Base-by-base conservation (phyloP, 2,797 vertebrate species). In the Benthosema pterotum region DNA sequence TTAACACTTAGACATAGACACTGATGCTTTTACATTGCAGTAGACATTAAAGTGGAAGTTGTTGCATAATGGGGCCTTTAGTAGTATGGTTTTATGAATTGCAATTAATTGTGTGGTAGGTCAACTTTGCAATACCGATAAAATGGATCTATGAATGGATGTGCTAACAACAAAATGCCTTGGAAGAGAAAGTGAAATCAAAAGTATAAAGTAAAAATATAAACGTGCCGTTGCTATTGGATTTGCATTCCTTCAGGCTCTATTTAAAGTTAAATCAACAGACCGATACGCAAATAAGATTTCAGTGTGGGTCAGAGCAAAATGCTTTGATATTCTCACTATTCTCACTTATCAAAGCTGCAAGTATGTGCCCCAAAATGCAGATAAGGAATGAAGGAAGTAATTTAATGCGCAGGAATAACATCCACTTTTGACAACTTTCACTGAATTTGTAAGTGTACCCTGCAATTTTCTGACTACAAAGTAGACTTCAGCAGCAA, bases 401-500 rank as follows among this genome's bases (percentile, higher is more conserved):
- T 42, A 28, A 22, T 64, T 61, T 38, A 22, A 11, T 45, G 2
- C 32, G 11, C 2, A 17, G 50, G 12, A 2, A 28, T 49, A 16
- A 45, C 45, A 50, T 22, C 7, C 16, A n/a, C 32, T 38, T 17
- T 12, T 54, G 17, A 22, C 18, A 57, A 17, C 22, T 50, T 52
- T 50, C 38, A 54, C 15, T 54, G 48, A 3, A 55, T 61, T 63
- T 56, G 18, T 28, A 46, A 43, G 32, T 67, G 45, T 50, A 63
- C 59, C 75, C n/a, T 53, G 79, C 80, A 12, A 77, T 64, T 67
- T 71, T n/a, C 45, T 9, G 8, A 60, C 60, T 57, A 78, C 66
- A 78, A 73, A 83, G 75, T 66, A 58, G 18, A 63, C 64, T 78
- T 79, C 72, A 48, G 49, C 47, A 65, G n/a, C 62, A 64, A 65